Evolutionary conservation across 2,113 vertebrate genomes (phyloP), one percentile per base, ranked within the genome.

Genomic region (Cyphomyrus discorhynchus): DNA sequence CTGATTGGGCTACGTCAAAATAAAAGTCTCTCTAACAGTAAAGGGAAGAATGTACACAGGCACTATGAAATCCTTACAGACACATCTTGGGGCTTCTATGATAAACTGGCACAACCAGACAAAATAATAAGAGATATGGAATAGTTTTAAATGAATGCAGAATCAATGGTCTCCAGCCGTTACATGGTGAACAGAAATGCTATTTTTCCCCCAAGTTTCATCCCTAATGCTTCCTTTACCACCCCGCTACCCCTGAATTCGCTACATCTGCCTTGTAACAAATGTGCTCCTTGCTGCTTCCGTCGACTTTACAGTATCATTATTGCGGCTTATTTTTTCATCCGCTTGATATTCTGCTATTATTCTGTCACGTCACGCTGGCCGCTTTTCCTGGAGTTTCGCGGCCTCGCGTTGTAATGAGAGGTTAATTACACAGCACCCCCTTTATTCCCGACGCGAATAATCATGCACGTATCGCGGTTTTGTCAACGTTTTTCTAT

Each of bases 391-490:
- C 11, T 2, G 47, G 45, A 86, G 42, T 86, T 50, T 13, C 9
- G 21, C 4, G 24, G 24, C 24, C 83, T 49, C 10, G 83, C 27
- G 31, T 17, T 87, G 50, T 53, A 87, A 53, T 52, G n/a, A 53
- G 85, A 52, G 85, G 85, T 87, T 87, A 52, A 87, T 87, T 87
- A 53, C 49, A 53, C 85, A 31, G 82, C 85, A 3, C 31, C 46
- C 82, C 46, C 82, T 39, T 53, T 35, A 17, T 53, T n/a, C 45
- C n/a, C 27, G 0, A 35, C 50, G 27, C 50, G 21, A 35, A 35
- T 53, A 53, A 87, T 53, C n/a, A 27, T 35, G 85, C 27, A n/a
- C 50, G 50, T 35, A 87, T 53, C 50, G 5, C 5, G n/a, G 5
- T 53, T 35, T 8, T 39, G 6, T 31, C 35, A 80, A 42, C 74